phyloP scores from a whole-genome alignment of 1,140 invertebrate species.

The Ooceraea biroi region DNA sequence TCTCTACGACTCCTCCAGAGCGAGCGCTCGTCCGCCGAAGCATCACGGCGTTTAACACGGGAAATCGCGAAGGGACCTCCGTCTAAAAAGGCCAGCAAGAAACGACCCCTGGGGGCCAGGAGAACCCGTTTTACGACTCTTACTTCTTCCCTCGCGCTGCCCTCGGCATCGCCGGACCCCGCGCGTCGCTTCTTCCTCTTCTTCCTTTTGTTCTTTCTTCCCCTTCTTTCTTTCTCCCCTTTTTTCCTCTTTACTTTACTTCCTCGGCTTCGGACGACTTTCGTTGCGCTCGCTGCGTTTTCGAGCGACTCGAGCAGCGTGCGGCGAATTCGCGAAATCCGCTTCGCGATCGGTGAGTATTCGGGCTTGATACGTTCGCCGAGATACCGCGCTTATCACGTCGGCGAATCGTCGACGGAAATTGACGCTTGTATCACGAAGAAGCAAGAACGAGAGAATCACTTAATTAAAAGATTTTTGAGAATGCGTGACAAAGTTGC shows the following conservation, averaged over 20 bases:
- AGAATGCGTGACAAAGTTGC: neutral
- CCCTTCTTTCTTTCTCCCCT: neutral
- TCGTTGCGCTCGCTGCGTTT: slow-evolving; percentile 29
- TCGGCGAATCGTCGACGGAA: slow-evolving; percentile 15
- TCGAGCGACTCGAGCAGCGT: slow-evolving; percentile 29
- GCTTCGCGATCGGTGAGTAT: neutral
- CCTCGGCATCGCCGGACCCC: slow-evolving; percentile 28
- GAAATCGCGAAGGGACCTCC: slow-evolving; percentile 47
- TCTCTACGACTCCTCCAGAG: slow-evolving; percentile 5
- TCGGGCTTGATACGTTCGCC: slow-evolving; percentile 13
- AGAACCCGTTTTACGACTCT: slow-evolving; percentile 74
- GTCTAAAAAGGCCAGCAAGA: slow-evolving; percentile 55
- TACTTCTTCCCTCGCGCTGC: slow-evolving; percentile 62
- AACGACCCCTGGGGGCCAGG: slow-evolving; percentile 64
- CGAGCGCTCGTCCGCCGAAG: slow-evolving; percentile 17
- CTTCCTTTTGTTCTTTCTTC: neutral
- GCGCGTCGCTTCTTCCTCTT: slow-evolving; percentile 13
- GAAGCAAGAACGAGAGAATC: neutral
- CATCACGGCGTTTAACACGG: slow-evolving; percentile 51
- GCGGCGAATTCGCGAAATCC: slow-evolving; percentile 41
- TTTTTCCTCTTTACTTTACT: neutral
- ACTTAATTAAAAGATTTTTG: neutral
- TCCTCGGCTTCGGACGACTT: slow-evolving; percentile 13
- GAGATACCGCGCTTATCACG: slow-evolving; percentile 1
- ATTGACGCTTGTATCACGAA: slow-evolving; percentile 11